Base-by-base conservation (phyloP, 2,888 invertebrate genomes). In the Cantharis rufa region DNA sequence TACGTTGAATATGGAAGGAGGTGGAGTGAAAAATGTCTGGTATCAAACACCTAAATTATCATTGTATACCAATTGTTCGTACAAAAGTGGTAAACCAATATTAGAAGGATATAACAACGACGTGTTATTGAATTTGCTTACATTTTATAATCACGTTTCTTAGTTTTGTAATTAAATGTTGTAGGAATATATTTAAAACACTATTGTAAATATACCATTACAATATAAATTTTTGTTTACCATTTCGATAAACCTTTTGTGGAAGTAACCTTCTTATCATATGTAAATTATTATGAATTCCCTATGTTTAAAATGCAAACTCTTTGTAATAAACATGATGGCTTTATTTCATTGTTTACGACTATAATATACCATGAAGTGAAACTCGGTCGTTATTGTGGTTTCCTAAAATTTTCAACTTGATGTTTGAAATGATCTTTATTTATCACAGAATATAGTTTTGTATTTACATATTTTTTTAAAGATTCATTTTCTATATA, bases 61-160 rank as follows among this genome's bases (percentile, higher is more conserved):
- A 80, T 85, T 96, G 16, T 96, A 93, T 83, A 89, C 91, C 68
- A 89, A 90, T 72, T 93, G 94, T 83, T 86, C 89, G 77, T 94
- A 94, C 86, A 89, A 91, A 77, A 84, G 89, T 69, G 94, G 94
- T 61, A 90, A 89, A 84, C 93, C 96, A 63, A 87, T 89, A 16
- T 87, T 96, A 76, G 90, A 92, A 78, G 94, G 93, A 66, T 97
- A 96, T 85, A 95, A 97, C 87, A 92, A 92, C 69, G 91, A 93
- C 82, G 94, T 96, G 27, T 93, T 97, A 83, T 92, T 93, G 80
- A 93, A 93, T 84, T 90, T 97, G 74, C 89, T 94, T 82, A 94
- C 95, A 62, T 93, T 97, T 89, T 96, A 96, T 89, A 92, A 91
- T 85, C 94, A 92, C 88, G 89, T 89, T 81, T 89, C 13, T n/a